These are phyloP conservation scores for Nycticryphes semicollaris DNA, from an alignment of 2,113 vertebrate genomes.

Conservation along the genomic window DNA sequence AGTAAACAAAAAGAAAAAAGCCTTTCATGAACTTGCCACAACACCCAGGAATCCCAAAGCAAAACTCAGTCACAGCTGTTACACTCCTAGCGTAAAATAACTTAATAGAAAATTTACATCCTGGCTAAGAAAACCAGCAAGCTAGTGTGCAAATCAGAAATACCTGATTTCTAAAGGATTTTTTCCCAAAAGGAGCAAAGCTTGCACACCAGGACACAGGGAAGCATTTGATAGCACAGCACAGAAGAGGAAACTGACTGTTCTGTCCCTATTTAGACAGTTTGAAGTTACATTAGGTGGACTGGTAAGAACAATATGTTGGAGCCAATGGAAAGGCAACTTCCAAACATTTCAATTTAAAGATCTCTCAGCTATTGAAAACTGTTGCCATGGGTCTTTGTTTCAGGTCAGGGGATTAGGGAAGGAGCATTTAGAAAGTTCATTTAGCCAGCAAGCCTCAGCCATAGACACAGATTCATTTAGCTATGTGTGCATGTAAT, in stretches of 20 bases:
- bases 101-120: background rate
- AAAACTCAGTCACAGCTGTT: background rate
- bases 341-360: constrained; percentile 65
- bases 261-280: constrained; percentile 24
- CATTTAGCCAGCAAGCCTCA: constrained; percentile 40
- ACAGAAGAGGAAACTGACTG: background rate
- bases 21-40: background rate
- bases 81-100: background rate
- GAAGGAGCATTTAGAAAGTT: constrained; percentile 47
- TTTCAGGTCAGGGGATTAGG: constrained; percentile 40
- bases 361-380: constrained; percentile 63
- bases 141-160: background rate
- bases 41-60: background rate
- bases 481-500: fast-evolving
- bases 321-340: constrained; percentile 57
- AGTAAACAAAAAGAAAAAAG: background rate
- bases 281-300: constrained; percentile 48
- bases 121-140: background rate
- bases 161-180: constrained; percentile 19
- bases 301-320: constrained; percentile 52
- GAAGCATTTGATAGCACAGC: constrained; percentile 40
- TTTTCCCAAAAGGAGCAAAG: constrained; percentile 24
- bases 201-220: constrained; percentile 4
- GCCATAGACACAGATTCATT: constrained; percentile 11
- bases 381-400: constrained; percentile 46